These are phyloP conservation scores for Chiridota heheva DNA, from an alignment of 35 echinoderm and acorn worm genomes.

Conservation along the genomic window DNA sequence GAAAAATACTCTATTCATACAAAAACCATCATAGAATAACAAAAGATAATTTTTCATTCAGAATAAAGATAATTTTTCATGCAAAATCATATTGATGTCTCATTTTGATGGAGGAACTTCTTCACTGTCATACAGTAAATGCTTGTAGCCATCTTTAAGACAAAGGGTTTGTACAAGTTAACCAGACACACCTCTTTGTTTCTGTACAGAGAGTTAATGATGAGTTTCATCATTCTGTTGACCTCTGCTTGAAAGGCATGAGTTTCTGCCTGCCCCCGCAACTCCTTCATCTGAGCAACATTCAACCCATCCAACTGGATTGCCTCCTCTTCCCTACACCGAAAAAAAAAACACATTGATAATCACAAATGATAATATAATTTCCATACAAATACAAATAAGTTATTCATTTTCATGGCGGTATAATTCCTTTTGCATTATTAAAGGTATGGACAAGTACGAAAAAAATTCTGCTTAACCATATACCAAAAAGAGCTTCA, in stretches of 20 bases:
- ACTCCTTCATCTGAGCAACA: slow-evolving; percentile 90
- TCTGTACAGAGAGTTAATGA: slow-evolving; percentile 99
- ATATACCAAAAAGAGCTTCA: not conserved
- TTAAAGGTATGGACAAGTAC: not conserved
- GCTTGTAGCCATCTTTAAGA: no score
- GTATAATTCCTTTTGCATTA: not conserved
- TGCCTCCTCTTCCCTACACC: slow-evolving; percentile 92
- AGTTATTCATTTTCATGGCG: not conserved
- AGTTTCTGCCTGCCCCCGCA: slow-evolving; percentile 83
- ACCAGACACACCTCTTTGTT: slow-evolving; percentile 90
- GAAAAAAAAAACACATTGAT: not conserved
- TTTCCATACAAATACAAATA: not conserved
- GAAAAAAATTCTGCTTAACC: not conserved
- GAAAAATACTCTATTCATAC: no score
- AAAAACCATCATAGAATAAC: no score
- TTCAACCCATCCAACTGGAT: slow-evolving; percentile 97
- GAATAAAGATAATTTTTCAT: no score
- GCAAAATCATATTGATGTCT: no score
- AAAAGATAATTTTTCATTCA: no score
- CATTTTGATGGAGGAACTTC: no score
- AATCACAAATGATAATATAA: slow-evolving; percentile 1
- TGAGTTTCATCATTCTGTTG: slow-evolving; percentile 99
- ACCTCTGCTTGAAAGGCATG: slow-evolving; percentile 97
- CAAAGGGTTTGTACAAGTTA: no score
- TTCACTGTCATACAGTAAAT: no score